These are phyloP conservation scores for Apodemus speciosus DNA, from an alignment of 2,113 vertebrate species.

Conservation along the genomic window DNA sequence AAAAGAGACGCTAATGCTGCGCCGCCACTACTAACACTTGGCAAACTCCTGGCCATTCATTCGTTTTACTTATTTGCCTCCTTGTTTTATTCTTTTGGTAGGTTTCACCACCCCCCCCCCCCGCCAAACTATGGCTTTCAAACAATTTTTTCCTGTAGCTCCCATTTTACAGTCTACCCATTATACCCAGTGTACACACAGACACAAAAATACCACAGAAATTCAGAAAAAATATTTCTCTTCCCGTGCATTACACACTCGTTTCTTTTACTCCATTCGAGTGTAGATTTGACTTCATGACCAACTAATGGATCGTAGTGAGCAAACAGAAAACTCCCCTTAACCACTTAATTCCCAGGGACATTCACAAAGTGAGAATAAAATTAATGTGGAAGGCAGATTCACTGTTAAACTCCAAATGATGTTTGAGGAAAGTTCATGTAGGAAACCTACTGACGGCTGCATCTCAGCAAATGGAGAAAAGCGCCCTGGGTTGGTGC, in stretches of 20 bases:
- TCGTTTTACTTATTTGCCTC: neutral
- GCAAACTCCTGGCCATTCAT: neutral
- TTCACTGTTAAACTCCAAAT: neutral
- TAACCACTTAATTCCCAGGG: neutral
- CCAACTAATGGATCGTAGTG: neutral
- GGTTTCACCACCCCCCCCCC: neutral
- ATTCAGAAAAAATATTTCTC: neutral
- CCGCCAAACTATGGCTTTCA: slow-evolving; percentile 15
- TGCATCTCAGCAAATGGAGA: neutral
- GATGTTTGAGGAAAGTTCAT: neutral
- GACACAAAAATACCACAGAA: neutral
- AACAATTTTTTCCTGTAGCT: neutral
- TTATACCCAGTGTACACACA: neutral
- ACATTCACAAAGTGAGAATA: neutral
- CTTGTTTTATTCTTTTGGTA: neutral
- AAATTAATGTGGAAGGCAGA: neutral
- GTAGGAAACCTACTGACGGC: neutral
- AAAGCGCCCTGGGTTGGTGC: neutral
- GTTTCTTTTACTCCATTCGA: neutral
- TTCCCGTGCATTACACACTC: neutral
- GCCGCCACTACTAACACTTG: neutral
- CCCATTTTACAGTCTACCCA: neutral
- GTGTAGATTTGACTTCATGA: slow-evolving; percentile 22
- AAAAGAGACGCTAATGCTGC: neutral
- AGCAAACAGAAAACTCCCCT: neutral